Conservation (phyloP, 1,140 invertebrate species). For the Anagrus nilaparvatae region DNA sequence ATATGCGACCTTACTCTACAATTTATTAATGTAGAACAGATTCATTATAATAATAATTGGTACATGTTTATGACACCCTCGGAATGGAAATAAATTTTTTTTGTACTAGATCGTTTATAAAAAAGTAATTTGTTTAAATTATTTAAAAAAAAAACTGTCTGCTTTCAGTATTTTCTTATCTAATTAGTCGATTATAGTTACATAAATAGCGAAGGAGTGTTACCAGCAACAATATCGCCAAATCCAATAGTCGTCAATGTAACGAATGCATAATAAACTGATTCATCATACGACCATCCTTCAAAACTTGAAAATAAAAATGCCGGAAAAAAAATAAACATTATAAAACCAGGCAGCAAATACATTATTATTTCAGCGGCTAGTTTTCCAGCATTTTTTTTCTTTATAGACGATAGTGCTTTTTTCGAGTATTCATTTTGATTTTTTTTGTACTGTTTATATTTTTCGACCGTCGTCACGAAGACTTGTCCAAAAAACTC, state of each 20-base stretch:
- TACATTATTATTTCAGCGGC: conserved; percentile 69
- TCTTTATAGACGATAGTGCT: conserved; percentile 37
- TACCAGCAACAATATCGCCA: conserved; percentile 83
- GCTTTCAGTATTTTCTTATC: not conserved
- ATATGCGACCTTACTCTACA: not conserved
- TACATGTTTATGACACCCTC: conserved; percentile 8
- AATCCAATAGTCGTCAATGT: conserved; percentile 91
- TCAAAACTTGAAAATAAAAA: conserved; percentile 81
- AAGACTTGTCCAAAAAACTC: conserved; percentile 75
- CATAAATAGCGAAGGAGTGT: conserved; percentile 15
- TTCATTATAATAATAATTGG: conserved; percentile 9
- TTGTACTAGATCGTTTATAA: no score
- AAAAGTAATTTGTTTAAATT: no score
- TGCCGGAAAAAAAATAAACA: conserved; percentile 89
- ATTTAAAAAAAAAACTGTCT: not conserved
- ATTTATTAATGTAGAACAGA: not conserved
- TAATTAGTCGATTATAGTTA: not conserved
- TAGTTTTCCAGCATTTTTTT: conserved; percentile 58
- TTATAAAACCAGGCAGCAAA: conserved; percentile 71
- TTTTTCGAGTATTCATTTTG: conserved; percentile 36
- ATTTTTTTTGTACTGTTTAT: conserved; percentile 61
- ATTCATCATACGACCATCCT: conserved; percentile 79
- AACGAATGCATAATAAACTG: conserved; percentile 86
- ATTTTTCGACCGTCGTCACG: conserved; percentile 59
- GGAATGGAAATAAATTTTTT: no score